Evolutionary conservation across 2,113 vertebrate genomes (phyloP).

Genomic region (Hippolais icterina): DNA sequence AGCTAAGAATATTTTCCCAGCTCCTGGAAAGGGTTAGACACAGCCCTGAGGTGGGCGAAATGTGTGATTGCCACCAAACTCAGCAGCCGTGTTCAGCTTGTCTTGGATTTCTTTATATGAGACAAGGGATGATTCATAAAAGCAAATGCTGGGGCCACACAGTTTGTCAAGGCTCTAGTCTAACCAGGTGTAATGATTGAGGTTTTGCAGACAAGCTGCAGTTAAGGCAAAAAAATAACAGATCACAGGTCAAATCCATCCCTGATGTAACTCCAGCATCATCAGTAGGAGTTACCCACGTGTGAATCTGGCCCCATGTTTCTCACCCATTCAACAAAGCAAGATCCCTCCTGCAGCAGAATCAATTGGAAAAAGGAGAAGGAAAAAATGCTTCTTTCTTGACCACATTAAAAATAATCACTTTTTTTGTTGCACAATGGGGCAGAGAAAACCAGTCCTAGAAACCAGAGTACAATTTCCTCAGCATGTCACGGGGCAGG

Average conservation of each 20-base stretch:
- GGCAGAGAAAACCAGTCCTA: neutral
- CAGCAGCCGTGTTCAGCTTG: slow-evolving; percentile 42
- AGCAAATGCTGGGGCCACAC: slow-evolving; percentile 65
- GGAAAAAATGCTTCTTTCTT: neutral
- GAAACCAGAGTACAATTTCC: neutral
- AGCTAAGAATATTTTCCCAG: slow-evolving; percentile 17
- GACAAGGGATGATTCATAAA: slow-evolving; percentile 57
- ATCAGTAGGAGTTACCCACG: neutral
- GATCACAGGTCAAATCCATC: slow-evolving; percentile 5
- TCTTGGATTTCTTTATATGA: slow-evolving; percentile 50
- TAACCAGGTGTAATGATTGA: slow-evolving; percentile 62
- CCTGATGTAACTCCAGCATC: neutral
- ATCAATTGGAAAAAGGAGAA: neutral
- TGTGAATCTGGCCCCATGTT: neutral
- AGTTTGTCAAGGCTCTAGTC: slow-evolving; percentile 54
- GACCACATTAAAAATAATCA: slow-evolving; percentile 32
- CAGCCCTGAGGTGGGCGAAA: slow-evolving; percentile 20
- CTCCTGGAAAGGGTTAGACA: slow-evolving; percentile 27
- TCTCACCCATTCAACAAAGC: neutral
- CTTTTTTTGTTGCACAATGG: slow-evolving; percentile 27
- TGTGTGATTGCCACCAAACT: slow-evolving; percentile 58
- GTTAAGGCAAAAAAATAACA: slow-evolving; percentile 18
- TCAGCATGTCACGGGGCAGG: neutral
- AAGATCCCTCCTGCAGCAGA: neutral
- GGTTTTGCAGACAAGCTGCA: slow-evolving; percentile 43